Percentiles rank a stretch among this genome's conserved stretches.
phyloP scores from a whole-genome alignment of 2,888 invertebrate genomes.

The Nomada flava region DNA sequence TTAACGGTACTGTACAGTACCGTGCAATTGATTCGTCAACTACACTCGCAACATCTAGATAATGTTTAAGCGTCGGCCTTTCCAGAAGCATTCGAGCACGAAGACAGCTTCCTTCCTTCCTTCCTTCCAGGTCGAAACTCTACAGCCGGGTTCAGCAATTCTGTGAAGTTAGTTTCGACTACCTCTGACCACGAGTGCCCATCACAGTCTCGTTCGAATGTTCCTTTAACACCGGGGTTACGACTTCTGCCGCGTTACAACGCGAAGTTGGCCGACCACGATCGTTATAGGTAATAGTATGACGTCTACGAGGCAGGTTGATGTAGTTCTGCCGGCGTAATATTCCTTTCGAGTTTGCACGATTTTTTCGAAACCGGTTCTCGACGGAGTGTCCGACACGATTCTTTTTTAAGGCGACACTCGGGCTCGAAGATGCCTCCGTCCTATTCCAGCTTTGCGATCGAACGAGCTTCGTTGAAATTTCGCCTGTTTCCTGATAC shows the following conservation, averaged over 20 bases:
- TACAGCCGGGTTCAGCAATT: conserved; percentile 44
- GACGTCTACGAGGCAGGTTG: conserved; percentile 48
- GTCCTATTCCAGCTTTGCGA: conserved; percentile 6
- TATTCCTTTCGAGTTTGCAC: conserved; percentile 47
- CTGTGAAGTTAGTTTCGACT: conserved; percentile 57
- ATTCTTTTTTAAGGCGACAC: conserved; percentile 49
- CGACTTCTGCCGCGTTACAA: conserved; percentile 43
- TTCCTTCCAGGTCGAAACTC: conserved; percentile 53
- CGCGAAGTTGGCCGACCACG: conserved; percentile 26
- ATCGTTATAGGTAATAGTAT: conserved; percentile 61
- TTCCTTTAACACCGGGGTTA: conserved; percentile 51
- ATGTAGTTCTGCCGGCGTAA: conserved; percentile 39
- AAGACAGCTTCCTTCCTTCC: conserved; percentile 64
- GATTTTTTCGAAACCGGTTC: conserved; percentile 67
- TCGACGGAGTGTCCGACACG: conserved; percentile 38
- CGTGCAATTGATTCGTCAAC: conserved; percentile 49
- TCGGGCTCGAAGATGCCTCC: background rate
- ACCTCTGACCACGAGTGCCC: conserved; percentile 50
- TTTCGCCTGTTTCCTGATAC: background rate
- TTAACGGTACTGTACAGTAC: background rate
- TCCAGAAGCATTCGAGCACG: conserved; percentile 40
- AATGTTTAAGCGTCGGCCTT: conserved; percentile 43
- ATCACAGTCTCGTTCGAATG: conserved; percentile 44
- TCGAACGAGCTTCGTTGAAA: background rate
- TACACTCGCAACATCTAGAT: conserved; percentile 36